These are phyloP conservation scores for Coranthus polyacanthus DNA, from an alignment of 2,797 vertebrate species.

Conservation along the genomic window DNA sequence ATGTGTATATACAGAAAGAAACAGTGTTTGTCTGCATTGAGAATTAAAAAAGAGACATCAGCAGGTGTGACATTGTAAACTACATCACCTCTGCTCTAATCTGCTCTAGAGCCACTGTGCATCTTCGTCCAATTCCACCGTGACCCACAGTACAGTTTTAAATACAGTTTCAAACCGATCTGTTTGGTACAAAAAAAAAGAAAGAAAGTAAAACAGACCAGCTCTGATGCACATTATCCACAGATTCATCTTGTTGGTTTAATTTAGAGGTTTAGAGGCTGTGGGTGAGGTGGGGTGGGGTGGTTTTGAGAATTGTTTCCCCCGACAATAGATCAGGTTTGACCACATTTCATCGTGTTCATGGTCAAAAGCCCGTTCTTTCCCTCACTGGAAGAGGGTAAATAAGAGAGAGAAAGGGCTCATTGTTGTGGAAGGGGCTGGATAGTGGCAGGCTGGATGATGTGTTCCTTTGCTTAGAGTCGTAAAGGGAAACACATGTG, in stretches of 20 bases:
- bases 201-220: too few species aligned
- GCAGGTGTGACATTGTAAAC: too few species aligned
- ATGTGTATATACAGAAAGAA: too few species aligned
- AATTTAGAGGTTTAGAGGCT: conserved; percentile 49
- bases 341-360: conserved; percentile 79
- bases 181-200: too few species aligned
- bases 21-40: too few species aligned
- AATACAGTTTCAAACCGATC: too few species aligned
- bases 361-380: conserved; percentile 80
- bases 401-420: conserved; percentile 84
- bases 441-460: conserved; percentile 83
- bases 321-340: conserved; percentile 78
- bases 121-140: too few species aligned
- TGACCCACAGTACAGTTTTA: too few species aligned
- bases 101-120: too few species aligned
- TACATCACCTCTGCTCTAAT: too few species aligned
- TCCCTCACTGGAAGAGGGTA: conserved; percentile 77
- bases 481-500: conserved; percentile 89
- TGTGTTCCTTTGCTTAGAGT: conserved; percentile 81
- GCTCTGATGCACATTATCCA: conserved; percentile 57
- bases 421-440: conserved; percentile 86
- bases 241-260: conserved; percentile 59
- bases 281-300: conserved; percentile 5
- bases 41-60: too few species aligned
- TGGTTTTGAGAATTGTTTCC: conserved; percentile 68